These are phyloP conservation scores for Epizoanthus fatuus DNA, from an alignment of 92 coral and sea anemone species.

Conservation along the genomic window DNA sequence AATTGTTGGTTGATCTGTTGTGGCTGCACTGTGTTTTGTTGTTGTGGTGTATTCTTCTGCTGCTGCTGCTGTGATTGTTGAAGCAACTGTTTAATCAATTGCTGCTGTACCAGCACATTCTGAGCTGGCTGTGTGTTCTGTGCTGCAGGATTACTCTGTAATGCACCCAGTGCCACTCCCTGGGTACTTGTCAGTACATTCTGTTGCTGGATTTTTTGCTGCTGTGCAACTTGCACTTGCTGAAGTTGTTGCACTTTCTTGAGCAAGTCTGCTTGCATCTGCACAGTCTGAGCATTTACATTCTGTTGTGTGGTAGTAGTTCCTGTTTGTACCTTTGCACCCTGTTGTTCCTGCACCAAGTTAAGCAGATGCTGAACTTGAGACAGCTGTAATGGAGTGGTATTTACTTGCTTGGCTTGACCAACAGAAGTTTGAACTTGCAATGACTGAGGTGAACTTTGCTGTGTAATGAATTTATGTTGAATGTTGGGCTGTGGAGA, in stretches of 20 bases:
- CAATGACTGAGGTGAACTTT: constrained; percentile 51
- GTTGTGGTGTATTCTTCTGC: not conserved
- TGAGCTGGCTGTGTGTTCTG: constrained; percentile 69
- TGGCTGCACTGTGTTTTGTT: constrained; percentile 69
- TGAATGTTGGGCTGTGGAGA: constrained; percentile 11
- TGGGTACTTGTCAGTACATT: constrained; percentile 62
- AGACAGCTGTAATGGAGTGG: constrained; percentile 44
- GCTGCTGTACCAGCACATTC: constrained; percentile 79
- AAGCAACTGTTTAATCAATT: constrained; percentile 81
- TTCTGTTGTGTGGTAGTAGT: constrained; percentile 20
- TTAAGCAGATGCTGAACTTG: constrained; percentile 69
- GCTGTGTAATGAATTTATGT: constrained; percentile 54
- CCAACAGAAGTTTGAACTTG: constrained; percentile 57
- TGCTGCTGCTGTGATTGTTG: constrained; percentile 72
- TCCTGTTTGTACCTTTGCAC: constrained; percentile 27
- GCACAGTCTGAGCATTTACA: constrained; percentile 58
- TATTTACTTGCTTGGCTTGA: constrained; percentile 54
- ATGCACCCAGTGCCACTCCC: constrained; percentile 65
- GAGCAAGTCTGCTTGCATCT: constrained; percentile 37
- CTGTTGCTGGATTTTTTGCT: constrained; percentile 83
- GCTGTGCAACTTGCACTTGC: constrained; percentile 78
- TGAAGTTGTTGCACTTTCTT: constrained; percentile 79
- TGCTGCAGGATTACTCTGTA: constrained; percentile 47
- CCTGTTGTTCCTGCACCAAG: constrained; percentile 50
- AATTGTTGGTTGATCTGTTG: constrained; percentile 29